A percentile compares a stretch with the other conserved stretches of the same genome.
Evolutionary conservation across 64 coral and sea anemone genomes (phyloP).

Genomic region (Hydrozoanthus tunicans): DNA sequence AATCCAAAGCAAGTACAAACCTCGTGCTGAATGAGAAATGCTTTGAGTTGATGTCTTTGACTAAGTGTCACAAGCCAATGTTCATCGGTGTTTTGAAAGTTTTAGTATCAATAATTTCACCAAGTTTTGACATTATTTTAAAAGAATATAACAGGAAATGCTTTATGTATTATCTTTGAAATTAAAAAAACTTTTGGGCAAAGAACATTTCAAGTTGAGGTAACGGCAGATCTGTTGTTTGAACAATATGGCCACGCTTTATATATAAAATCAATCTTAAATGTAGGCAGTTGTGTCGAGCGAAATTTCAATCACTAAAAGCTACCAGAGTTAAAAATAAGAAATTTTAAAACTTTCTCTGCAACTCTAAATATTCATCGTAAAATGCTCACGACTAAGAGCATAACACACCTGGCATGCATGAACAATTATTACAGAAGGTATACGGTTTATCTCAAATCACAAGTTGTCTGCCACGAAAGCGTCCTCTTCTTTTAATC

Average conservation of each 20-base stretch:
- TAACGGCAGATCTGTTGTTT: conserved; percentile 24
- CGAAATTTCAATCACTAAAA: conserved; percentile 20
- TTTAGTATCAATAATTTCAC: not conserved
- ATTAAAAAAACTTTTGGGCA: conserved; percentile 12
- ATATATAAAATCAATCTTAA: not conserved
- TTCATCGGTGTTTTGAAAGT: not conserved
- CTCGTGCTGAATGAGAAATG: not conserved
- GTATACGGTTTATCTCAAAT: not conserved
- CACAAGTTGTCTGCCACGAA: not conserved
- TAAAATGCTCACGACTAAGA: conserved; percentile 7
- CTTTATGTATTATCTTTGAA: not conserved
- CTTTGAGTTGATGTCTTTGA: conserved; percentile 1
- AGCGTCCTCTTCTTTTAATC: conserved; percentile 18
- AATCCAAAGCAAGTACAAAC: not conserved
- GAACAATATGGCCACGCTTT: not conserved
- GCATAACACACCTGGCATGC: conserved; percentile 28
- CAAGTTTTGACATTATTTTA: conserved; percentile 34
- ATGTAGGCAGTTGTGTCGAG: not conserved
- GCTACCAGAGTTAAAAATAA: not conserved
- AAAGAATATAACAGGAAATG: not conserved
- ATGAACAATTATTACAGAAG: conserved; percentile 23
- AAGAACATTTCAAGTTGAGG: conserved; percentile 14
- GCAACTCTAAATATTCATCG: not conserved
- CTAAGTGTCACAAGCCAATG: not conserved
- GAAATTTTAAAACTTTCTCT: conserved; percentile 11